Percentiles rank a stretch among this genome's conserved stretches.
These are phyloP conservation scores for Atherinomorus stipes DNA, from an alignment of 2,113 vertebrate genomes.

Conservation along the genomic window DNA sequence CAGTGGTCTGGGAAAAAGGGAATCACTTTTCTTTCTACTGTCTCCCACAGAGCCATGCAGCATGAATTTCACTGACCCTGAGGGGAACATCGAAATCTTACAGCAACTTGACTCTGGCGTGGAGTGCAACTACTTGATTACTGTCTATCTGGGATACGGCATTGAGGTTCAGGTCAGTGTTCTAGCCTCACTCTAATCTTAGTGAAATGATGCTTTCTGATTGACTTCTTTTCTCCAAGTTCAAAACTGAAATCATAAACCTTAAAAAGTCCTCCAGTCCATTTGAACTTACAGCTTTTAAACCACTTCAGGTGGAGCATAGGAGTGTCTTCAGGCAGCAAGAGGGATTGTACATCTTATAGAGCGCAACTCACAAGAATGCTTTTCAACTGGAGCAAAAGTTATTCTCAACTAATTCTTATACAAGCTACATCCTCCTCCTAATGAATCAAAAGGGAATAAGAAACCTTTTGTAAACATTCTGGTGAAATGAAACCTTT, in stretches of 20 bases:
- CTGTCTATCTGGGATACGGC: slow-evolving; percentile 94
- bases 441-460: no score
- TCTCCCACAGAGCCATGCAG: slow-evolving; percentile 88
- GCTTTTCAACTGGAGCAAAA: no score
- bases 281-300: no score
- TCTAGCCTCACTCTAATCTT: neutral
- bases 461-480: no score
- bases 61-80: slow-evolving; percentile 91
- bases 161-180: slow-evolving; percentile 95
- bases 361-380: no score
- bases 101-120: slow-evolving; percentile 79
- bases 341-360: no score
- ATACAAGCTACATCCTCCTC: no score
- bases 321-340: no score
- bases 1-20: slow-evolving; percentile 59
- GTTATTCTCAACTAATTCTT: no score
- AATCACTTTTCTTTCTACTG: slow-evolving; percentile 72
- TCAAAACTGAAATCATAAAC: neutral
- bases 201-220: neutral
- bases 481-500: no score
- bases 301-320: no score
- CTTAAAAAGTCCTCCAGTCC: no score
- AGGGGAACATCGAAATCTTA: slow-evolving; percentile 90
- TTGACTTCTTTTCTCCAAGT: neutral
- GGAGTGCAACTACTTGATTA: slow-evolving; percentile 93